A percentile compares a stretch with the other conserved stretches of the same genome.
Evolutionary conservation across 2,888 invertebrate species (phyloP).

Genomic region (Malthinus seriepunctatus): DNA sequence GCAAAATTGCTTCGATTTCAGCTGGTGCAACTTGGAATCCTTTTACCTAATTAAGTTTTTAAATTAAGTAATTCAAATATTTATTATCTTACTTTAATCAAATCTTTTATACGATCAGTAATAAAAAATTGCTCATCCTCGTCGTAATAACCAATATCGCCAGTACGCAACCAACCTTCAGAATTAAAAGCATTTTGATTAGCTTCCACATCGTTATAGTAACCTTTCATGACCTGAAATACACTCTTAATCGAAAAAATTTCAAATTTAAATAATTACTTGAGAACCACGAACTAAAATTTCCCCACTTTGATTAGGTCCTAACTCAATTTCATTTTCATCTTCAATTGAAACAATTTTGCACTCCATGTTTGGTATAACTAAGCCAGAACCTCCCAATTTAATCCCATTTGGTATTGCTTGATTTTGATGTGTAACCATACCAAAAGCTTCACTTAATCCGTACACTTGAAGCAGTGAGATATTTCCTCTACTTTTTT

Average conservation of each 20-base stretch:
- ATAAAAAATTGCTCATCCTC: constrained; percentile 68
- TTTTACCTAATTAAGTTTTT: constrained; percentile 47
- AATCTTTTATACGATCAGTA: constrained; percentile 75
- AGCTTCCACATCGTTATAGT: constrained; percentile 72
- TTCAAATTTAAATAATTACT: constrained; percentile 38
- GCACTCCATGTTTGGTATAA: constrained; percentile 64
- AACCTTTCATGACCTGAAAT: constrained; percentile 74
- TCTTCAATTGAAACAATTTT: constrained; percentile 61
- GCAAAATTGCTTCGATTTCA: constrained; percentile 74
- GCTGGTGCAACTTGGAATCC: constrained; percentile 84
- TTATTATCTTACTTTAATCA: constrained; percentile 64
- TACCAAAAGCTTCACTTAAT: constrained; percentile 71
- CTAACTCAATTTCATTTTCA: constrained; percentile 25
- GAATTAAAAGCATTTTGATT: constrained; percentile 64
- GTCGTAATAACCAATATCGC: constrained; percentile 62
- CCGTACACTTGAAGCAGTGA: constrained; percentile 59
- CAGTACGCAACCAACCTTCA: constrained; percentile 74
- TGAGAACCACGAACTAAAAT: constrained; percentile 75
- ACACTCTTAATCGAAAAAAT: neutral
- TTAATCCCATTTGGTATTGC: constrained; percentile 34
- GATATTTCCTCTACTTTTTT: constrained; percentile 37
- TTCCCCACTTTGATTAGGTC: constrained; percentile 64
- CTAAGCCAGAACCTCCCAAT: constrained; percentile 58
- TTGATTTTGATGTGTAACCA: constrained; percentile 48
- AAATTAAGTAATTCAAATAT: too few species aligned